Evolutionary conservation across 2,888 invertebrate genomes (phyloP).

Genomic region (Leucophora obtusa): DNA sequence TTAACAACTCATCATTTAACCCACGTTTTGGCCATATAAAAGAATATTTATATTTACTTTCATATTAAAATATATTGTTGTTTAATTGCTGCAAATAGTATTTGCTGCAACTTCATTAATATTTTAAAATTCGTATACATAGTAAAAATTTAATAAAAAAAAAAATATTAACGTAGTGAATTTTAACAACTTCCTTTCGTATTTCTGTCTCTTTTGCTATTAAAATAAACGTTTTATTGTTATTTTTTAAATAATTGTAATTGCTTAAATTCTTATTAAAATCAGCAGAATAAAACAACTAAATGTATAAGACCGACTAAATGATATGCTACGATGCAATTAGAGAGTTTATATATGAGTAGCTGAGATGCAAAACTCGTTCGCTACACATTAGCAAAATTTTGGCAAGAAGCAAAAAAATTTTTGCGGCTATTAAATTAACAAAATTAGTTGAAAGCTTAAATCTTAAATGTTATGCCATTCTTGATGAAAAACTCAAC

Average conservation of each 20-base stretch:
- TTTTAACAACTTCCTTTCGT: neutral
- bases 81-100: neutral
- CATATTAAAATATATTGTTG: neutral
- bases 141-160: neutral
- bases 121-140: neutral
- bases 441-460: no score
- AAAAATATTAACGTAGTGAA: neutral
- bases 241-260: slow-evolving; percentile 11
- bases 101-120: slow-evolving; percentile 14
- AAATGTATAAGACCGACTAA: no score
- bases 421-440: no score
- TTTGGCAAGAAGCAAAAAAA: no score
- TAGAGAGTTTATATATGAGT: no score
- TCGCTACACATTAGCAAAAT: no score
- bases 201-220: neutral
- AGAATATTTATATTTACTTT: neutral
- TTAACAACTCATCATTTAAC: no score
- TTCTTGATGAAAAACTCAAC: no score
- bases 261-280: neutral
- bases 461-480: no score
- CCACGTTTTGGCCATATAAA: no score
- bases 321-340: no score
- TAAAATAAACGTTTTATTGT: slow-evolving; percentile 19
- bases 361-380: no score
- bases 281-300: neutral